A percentile compares a stretch with the other conserved stretches of the same genome.
Conservation (phyloP, 2,888 invertebrate genomes). For the Euphydryas editha region DNA sequence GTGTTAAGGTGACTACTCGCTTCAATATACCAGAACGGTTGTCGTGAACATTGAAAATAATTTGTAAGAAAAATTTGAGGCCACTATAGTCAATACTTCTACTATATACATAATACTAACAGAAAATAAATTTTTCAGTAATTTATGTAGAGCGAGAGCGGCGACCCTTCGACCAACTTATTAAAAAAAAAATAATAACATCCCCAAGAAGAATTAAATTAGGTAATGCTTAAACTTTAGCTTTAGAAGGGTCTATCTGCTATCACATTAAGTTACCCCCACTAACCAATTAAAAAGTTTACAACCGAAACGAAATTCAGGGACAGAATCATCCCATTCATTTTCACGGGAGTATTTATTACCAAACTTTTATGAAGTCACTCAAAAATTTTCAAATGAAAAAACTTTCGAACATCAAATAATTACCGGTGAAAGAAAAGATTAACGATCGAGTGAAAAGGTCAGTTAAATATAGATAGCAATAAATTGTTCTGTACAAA, state of each 20-base stretch:
- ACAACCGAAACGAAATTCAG: constrained; percentile 6
- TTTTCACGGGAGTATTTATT: constrained; percentile 10
- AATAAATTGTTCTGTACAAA: constrained; percentile 38
- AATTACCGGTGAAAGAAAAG: constrained; percentile 21
- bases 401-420: constrained; percentile 27
- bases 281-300: constrained; percentile 22
- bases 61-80: too few relatives aligned
- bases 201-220: not conserved
- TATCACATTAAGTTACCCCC: not conserved
- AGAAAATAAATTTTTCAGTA: too few relatives aligned
- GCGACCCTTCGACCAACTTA: not conserved
- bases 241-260: not conserved
- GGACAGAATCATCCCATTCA: constrained; percentile 20
- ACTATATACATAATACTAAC: too few relatives aligned
- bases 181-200: not conserved
- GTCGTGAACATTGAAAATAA: too few relatives aligned
- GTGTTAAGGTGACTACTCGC: too few relatives aligned
- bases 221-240: not conserved
- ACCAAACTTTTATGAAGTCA: constrained; percentile 24
- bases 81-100: too few relatives aligned
- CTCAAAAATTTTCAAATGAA: constrained; percentile 28
- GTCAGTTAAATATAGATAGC: constrained; percentile 30
- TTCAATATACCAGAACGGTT: too few relatives aligned
- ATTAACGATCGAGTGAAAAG: constrained; percentile 15
- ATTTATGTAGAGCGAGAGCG: not conserved